These are phyloP conservation scores for Cryptus viduatorius DNA, from an alignment of 2,888 invertebrate species.

Conservation along the genomic window DNA sequence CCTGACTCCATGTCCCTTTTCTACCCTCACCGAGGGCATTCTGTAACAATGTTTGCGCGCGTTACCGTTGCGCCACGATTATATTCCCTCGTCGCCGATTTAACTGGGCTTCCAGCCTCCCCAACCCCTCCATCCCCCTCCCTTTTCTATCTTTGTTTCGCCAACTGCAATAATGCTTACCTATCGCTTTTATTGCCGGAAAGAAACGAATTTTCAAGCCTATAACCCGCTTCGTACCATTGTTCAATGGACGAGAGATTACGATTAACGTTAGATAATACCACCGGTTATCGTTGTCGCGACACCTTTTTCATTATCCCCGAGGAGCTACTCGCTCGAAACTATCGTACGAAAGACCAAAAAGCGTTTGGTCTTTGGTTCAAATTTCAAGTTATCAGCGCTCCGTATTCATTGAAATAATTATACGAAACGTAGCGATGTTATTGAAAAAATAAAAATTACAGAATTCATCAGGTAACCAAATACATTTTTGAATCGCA, in stretches of 20 bases:
- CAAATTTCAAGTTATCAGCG: neutral
- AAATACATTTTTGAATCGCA: too few relatives aligned
- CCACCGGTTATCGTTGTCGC: neutral
- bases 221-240: neutral
- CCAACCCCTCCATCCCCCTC: too few relatives aligned
- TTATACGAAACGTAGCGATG: too few relatives aligned
- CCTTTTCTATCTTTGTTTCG: neutral
- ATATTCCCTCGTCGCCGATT: constrained; percentile 62
- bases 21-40: constrained; percentile 3
- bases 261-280: constrained; percentile 11
- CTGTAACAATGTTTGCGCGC: constrained; percentile 57
- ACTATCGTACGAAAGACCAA: neutral
- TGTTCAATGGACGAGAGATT: constrained; percentile 20
- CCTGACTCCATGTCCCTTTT: constrained; percentile 3
- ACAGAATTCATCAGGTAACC: too few relatives aligned
- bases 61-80: constrained; percentile 53
- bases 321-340: neutral
- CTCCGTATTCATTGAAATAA: too few relatives aligned
- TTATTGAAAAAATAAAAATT: too few relatives aligned
- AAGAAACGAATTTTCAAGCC: constrained; percentile 34
- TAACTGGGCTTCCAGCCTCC: neutral
- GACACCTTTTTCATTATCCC: constrained; percentile 6
- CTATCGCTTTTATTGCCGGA: constrained; percentile 21
- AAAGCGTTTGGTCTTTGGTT: neutral
- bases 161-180: constrained; percentile 16